Conservation (phyloP, 2,888 invertebrate species). For the Leptura quadrifasciata region DNA sequence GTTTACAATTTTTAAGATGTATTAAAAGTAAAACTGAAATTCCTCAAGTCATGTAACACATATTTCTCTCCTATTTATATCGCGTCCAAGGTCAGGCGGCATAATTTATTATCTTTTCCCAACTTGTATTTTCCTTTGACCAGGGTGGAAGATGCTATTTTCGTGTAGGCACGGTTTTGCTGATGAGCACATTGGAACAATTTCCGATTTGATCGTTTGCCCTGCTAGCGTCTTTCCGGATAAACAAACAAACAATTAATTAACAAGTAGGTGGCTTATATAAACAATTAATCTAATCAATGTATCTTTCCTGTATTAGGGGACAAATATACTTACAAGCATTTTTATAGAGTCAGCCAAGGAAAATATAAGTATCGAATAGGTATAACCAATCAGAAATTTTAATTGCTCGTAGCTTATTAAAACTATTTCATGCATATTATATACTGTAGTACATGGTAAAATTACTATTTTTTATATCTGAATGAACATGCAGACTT, state of each 20-base stretch:
- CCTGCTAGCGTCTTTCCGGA: not conserved
- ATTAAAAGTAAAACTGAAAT: not conserved
- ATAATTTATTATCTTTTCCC: constrained; percentile 3
- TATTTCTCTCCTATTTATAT: not conserved
- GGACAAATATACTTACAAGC: not conserved
- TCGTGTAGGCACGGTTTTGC: not conserved
- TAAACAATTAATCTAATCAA: not conserved
- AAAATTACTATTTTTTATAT: too few species aligned
- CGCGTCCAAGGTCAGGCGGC: not conserved
- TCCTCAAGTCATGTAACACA: not conserved
- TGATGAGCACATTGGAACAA: constrained; percentile 1
- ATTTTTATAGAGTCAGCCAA: not conserved
- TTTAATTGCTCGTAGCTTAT: too few species aligned
- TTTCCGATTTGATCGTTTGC: not conserved
- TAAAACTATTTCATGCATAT: too few species aligned
- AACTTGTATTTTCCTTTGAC: constrained; percentile 8
- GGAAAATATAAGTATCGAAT: not conserved
- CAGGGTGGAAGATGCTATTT: constrained; percentile 7
- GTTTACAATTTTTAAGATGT: not conserved
- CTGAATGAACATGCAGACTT: too few species aligned
- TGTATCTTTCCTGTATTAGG: not conserved
- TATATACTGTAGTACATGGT: too few species aligned
- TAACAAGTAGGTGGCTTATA: not conserved
- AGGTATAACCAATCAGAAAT: too few species aligned
- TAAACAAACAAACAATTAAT: not conserved